Conservation (phyloP, 2,797 vertebrate species). For the Octomys mimax region DNA sequence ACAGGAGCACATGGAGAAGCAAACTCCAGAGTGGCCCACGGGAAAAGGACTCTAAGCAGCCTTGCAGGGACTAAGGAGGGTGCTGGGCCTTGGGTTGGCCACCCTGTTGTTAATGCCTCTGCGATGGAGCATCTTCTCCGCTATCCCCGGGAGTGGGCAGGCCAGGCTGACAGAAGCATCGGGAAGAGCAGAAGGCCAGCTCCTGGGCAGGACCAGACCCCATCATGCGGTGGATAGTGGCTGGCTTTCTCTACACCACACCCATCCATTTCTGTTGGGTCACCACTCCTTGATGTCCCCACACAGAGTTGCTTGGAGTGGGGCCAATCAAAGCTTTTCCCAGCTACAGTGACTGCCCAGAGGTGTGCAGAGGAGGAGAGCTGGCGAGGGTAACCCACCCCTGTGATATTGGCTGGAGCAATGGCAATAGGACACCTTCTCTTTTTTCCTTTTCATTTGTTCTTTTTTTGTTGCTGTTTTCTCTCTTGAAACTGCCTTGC, state of each 20-base stretch:
- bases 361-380: background rate
- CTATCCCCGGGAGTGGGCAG: background rate
- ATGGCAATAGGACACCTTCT: background rate
- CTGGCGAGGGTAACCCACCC: background rate
- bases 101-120: background rate
- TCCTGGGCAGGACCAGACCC: background rate
- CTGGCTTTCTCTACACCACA: background rate
- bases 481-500: too few species aligned
- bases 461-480: background rate
- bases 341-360: background rate
- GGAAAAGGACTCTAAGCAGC: background rate
- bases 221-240: background rate
- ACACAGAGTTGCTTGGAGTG: background rate
- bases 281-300: background rate
- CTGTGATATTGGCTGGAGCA: background rate
- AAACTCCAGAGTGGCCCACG: background rate
- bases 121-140: background rate
- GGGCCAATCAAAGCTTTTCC: background rate
- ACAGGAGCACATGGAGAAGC: background rate
- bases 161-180: background rate
- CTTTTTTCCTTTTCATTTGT: background rate
- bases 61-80: too few species aligned
- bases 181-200: background rate
- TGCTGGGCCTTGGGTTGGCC: too few species aligned
- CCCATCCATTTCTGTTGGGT: background rate